Conservation (phyloP, 23 tunicate species). For the Styela plicata region DNA sequence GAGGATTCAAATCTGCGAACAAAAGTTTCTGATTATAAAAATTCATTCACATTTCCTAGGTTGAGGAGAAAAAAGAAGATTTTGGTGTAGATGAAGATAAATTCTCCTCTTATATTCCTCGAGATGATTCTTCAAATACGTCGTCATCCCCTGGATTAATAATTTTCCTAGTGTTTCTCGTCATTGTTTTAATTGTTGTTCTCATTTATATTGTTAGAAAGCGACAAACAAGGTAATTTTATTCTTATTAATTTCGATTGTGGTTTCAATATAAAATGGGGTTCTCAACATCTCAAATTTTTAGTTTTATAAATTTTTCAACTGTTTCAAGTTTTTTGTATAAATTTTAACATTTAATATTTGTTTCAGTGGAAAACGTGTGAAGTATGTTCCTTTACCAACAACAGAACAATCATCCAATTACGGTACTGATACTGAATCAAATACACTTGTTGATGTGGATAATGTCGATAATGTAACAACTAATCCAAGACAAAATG, state of each 20-base stretch:
- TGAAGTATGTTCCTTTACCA: conserved; percentile 18
- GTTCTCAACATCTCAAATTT: not conserved
- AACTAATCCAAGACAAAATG: not conserved
- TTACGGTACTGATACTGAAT: not conserved
- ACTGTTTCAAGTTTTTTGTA: too few relatives aligned
- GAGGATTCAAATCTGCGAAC: too few relatives aligned
- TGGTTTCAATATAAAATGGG: not conserved
- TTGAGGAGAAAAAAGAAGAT: conserved; percentile 38
- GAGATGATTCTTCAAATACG: not conserved
- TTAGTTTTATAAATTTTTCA: too few relatives aligned
- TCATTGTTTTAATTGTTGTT: conserved; percentile 30
- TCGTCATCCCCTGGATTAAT: conserved; percentile 36
- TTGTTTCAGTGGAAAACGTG: conserved; percentile 9
- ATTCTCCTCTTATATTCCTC: conserved; percentile 31
- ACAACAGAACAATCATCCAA: conserved; percentile 6
- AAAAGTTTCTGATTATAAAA: not conserved
- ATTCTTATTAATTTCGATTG: not conserved
- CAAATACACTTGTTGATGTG: not conserved
- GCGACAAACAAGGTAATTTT: conserved; percentile 33
- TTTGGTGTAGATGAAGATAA: conserved; percentile 54
- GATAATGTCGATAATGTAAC: not conserved
- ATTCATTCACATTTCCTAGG: conserved; percentile 12
- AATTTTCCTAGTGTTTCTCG: conserved; percentile 41
- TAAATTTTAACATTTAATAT: not conserved
- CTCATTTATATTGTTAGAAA: conserved; percentile 33